Evolutionary conservation across 2,888 invertebrate species (phyloP), one percentile per base, ranked within the genome.

Genomic region (Galerucella nymphaeae): DNA sequence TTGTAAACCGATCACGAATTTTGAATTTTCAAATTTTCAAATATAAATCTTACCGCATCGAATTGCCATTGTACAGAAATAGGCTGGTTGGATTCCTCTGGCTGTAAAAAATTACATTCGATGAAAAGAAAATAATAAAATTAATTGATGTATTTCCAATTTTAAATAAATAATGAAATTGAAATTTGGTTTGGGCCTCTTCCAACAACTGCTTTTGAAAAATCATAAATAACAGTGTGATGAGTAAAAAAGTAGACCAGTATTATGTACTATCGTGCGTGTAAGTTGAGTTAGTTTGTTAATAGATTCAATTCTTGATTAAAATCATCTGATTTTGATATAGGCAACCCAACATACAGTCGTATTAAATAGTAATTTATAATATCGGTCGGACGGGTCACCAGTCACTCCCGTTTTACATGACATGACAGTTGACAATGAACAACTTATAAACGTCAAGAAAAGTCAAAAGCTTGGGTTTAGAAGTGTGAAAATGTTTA

Each of bases 51-150:
- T 77, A 77, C 77, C 77, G 74, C 76, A 71, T 77, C 77, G 58
- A 77, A 77, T 75, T 77, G 77, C 77, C 77, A 77, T 67, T 77
- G 77, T 18, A 77, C 75, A 57, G 77, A 76, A 66, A 77, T 75
- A 53, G 77, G 77, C 71, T 76, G 74, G 72, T 76, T 75, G 70
- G 76, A 42, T 59, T 77, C 77, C 72, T 77, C 77, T 67, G 75
- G 75, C 77, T 77, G 77, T 64, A 77, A 77, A 77, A 77, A 72
- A 73, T 67, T 53, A 62, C 50, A 73, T 71, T 68, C 53, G 58
- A 69, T 57, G 61, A 70, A 66, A 57, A 62, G n/a, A n/a, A n/a
- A n/a, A 53, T 30, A 59, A 70, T 67, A 55, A 57, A n/a, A n/a
- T 41, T 55, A 66, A 66, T 16, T 11, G 42, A 61, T 30, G 16